Evolutionary conservation across 2,888 invertebrate genomes (phyloP).

Genomic region (Graphium colonna): DNA sequence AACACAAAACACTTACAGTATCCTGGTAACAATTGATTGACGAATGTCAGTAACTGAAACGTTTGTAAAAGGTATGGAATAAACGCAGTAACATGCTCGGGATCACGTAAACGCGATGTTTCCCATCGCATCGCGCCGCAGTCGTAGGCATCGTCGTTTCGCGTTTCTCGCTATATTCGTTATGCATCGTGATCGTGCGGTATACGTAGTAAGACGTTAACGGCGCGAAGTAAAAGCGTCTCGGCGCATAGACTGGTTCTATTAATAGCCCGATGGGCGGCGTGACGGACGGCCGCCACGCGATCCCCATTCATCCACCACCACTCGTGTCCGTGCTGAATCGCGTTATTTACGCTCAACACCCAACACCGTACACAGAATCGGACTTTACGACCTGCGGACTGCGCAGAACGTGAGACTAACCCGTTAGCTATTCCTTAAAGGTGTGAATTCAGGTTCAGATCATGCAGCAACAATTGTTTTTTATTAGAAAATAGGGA

Average conservation of each 20-base stretch:
- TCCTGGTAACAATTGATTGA: no score
- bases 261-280: conserved; percentile 58
- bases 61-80: no score
- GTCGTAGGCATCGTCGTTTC: neutral
- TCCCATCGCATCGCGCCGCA: neutral
- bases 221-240: conserved; percentile 30
- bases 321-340: conserved; percentile 63
- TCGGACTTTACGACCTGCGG: no score
- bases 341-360: conserved; percentile 53
- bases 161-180: conserved; percentile 15
- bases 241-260: conserved; percentile 45
- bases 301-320: conserved; percentile 63
- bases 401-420: no score
- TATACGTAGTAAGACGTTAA: conserved; percentile 19
- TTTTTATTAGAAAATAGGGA: no score
- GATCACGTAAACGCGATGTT: neutral
- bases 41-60: no score
- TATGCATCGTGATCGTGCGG: conserved; percentile 19
- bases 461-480: no score
- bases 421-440: no score
- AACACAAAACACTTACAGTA: no score
- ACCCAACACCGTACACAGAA: conserved; percentile 39
- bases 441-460: no score
- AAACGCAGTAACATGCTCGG: neutral
- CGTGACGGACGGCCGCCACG: conserved; percentile 49